Conservation (phyloP, 2,797 vertebrate genomes). For the Semaprochilodus insignis region DNA sequence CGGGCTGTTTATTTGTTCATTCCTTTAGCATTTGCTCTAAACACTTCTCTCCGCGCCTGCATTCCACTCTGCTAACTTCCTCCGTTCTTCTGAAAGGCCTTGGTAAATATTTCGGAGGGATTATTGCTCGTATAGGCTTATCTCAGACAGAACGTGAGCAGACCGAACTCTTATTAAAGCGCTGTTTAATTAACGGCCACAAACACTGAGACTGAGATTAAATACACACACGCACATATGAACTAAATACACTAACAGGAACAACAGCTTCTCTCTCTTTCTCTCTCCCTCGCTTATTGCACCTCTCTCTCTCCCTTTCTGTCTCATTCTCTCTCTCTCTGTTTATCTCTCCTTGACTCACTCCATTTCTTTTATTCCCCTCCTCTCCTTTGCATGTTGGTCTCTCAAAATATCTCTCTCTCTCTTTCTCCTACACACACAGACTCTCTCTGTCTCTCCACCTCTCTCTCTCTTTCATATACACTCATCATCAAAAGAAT, state of each 20-base stretch:
- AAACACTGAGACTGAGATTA: constrained; percentile 3
- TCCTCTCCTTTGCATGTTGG: too few species aligned
- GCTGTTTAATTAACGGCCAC: constrained; percentile 17
- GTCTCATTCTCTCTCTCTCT: background rate
- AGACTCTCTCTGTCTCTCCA: too few species aligned
- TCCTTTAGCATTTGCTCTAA: background rate
- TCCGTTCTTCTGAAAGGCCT: background rate
- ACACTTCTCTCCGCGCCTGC: background rate
- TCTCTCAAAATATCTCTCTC: too few species aligned
- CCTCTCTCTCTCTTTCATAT: too few species aligned
- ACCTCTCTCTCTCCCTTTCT: background rate
- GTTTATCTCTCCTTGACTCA: background rate
- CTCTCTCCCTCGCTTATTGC: background rate
- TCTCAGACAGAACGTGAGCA: background rate
- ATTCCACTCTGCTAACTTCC: background rate
- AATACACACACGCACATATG: background rate
- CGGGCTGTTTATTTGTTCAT: constrained; percentile 25
- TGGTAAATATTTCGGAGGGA: constrained; percentile 21
- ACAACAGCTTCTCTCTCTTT: background rate
- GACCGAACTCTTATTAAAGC: constrained; percentile 17
- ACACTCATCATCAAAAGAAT: too few species aligned
- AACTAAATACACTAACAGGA: background rate
- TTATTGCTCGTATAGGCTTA: constrained; percentile 10
- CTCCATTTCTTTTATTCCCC: background rate
- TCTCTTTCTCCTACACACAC: too few species aligned